Evolutionary conservation across 1,140 invertebrate genomes (phyloP).

Genomic region (Calephelis nemesis): DNA sequence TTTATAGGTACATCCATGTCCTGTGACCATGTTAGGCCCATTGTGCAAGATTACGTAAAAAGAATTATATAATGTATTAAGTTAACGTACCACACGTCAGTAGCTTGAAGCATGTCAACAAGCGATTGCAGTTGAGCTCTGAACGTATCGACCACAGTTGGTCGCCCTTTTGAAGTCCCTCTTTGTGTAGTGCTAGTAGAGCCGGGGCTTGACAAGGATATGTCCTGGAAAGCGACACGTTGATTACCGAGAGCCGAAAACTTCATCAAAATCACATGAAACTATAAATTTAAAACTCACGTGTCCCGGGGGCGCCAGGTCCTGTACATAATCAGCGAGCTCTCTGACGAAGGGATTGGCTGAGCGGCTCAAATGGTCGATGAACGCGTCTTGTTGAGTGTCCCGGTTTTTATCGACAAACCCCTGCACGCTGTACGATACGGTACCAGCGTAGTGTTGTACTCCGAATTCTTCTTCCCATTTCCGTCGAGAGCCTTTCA

Average conservation of each 20-base stretch:
- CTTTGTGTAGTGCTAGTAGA: constrained; percentile 86
- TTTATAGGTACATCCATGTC: no score
- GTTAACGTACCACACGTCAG: constrained; percentile 91
- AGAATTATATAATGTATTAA: no score
- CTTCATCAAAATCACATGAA: no score
- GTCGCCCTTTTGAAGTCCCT: constrained; percentile 94
- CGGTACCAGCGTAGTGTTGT: constrained; percentile 96
- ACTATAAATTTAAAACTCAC: constrained; percentile 34
- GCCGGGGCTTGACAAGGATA: constrained; percentile 75
- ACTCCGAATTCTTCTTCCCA: constrained; percentile 96
- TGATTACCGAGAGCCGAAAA: no score
- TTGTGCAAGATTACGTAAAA: no score
- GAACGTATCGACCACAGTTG: constrained; percentile 96
- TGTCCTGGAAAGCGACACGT: constrained; percentile 68
- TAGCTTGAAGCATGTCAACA: constrained; percentile 94
- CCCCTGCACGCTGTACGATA: constrained; percentile 94
- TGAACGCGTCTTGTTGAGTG: constrained; percentile 96
- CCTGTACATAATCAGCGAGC: constrained; percentile 83
- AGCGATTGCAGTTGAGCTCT: constrained; percentile 93
- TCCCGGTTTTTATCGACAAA: constrained; percentile 99
- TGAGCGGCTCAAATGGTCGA: constrained; percentile 94
- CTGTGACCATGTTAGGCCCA: no score
- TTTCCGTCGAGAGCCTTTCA: constrained; percentile 92
- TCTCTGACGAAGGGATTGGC: constrained; percentile 93
- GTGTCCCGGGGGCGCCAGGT: constrained; percentile 60